Evolutionary conservation across 2,888 invertebrate species (phyloP).

Genomic region (Anodontia alba): DNA sequence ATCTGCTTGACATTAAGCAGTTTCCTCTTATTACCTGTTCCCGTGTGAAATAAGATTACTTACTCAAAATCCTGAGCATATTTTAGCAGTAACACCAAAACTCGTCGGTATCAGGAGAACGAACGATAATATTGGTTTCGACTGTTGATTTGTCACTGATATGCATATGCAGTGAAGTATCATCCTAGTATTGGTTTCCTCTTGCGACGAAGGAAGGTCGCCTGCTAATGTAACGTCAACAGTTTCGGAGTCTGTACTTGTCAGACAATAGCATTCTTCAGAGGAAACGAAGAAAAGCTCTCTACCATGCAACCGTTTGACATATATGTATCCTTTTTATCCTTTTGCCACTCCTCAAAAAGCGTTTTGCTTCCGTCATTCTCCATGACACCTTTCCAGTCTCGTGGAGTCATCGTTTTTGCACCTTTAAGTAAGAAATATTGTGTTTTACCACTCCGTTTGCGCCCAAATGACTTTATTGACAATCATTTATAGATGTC

Average conservation of each 20-base stretch:
- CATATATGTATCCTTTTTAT: no score
- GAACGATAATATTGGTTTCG: slow-evolving; percentile 26
- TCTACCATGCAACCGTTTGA: neutral
- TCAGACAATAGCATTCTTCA: neutral
- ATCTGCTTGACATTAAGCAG: slow-evolving; percentile 34
- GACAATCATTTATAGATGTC: neutral
- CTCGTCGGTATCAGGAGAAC: slow-evolving; percentile 56
- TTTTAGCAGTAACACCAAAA: slow-evolving; percentile 27
- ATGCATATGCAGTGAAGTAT: neutral
- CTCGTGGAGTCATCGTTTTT: neutral
- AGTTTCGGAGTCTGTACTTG: neutral
- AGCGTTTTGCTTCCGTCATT: neutral
- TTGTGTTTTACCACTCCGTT: neutral
- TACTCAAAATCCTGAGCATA: slow-evolving; percentile 1
- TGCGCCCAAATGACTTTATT: neutral
- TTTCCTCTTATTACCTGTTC: slow-evolving; percentile 34
- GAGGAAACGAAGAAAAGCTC: neutral
- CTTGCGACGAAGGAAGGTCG: neutral
- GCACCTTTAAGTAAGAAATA: neutral
- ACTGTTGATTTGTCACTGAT: neutral
- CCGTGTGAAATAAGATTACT: slow-evolving; percentile 39
- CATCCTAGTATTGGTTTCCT: neutral
- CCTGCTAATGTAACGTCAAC: neutral
- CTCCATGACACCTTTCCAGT: neutral
- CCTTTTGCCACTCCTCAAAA: neutral